phyloP scores from a whole-genome alignment of 2,113 vertebrate genomes.

The Cathartes aura region DNA sequence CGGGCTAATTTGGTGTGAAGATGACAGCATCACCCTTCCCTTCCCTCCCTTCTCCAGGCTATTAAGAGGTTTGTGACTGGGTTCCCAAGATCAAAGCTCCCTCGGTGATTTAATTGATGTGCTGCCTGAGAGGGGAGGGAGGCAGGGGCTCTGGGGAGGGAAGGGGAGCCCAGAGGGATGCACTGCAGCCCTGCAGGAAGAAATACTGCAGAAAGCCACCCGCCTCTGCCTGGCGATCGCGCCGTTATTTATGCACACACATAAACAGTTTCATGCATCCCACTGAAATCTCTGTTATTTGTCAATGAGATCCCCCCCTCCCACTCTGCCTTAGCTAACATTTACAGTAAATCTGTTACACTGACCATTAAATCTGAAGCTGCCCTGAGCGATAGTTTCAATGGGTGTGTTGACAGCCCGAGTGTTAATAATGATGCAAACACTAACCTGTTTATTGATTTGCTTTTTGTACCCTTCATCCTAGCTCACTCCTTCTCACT shows the following conservation, averaged over 20 bases:
- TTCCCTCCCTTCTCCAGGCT: not conserved
- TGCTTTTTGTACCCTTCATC: slow-evolving; percentile 85
- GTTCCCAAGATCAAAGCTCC: slow-evolving; percentile 14
- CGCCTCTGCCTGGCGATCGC: not conserved
- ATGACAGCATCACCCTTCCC: not conserved
- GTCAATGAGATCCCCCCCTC: slow-evolving; percentile 64
- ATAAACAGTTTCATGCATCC: slow-evolving; percentile 66
- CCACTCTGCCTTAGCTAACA: slow-evolving; percentile 71
- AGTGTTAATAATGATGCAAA: slow-evolving; percentile 84
- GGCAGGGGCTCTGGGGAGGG: not conserved
- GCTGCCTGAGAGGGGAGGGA: not conserved
- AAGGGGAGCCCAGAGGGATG: not conserved
- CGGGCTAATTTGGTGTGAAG: not conserved
- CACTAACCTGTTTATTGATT: slow-evolving; percentile 88
- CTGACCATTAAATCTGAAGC: slow-evolving; percentile 83
- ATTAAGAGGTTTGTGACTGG: not conserved
- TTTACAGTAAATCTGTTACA: slow-evolving; percentile 85
- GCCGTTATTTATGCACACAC: slow-evolving; percentile 72
- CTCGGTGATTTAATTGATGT: not conserved
- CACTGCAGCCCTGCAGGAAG: not conserved
- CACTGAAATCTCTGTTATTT: slow-evolving; percentile 65
- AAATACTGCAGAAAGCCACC: not conserved
- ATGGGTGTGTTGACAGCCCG: slow-evolving; percentile 79
- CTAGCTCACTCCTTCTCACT: slow-evolving; percentile 78
- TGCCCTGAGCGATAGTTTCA: slow-evolving; percentile 80